A percentile compares a stretch with the other conserved stretches of the same genome.
phyloP scores from a whole-genome alignment of 2,888 invertebrate genomes.

The Fragum fragum region DNA sequence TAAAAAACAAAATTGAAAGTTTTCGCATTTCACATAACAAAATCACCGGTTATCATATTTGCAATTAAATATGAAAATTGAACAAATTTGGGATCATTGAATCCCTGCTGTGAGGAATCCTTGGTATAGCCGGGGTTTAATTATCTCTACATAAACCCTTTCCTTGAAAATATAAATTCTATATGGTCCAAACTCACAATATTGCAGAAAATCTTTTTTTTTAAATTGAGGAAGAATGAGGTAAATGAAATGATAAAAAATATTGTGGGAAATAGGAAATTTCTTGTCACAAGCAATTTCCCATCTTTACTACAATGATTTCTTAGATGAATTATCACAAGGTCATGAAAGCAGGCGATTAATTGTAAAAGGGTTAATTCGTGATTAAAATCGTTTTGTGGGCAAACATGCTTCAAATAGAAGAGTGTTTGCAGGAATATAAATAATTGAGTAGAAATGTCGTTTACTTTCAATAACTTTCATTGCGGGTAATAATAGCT shows the following conservation, averaged over 20 bases:
- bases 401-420: conserved; percentile 33
- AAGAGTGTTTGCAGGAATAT: conserved; percentile 10
- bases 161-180: too few species aligned
- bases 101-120: neutral
- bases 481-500: conserved; percentile 34
- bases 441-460: conserved; percentile 31
- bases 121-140: conserved; percentile 11
- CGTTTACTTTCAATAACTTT: conserved; percentile 20
- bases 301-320: too few species aligned
- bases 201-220: too few species aligned
- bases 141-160: conserved; percentile 25
- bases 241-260: too few species aligned
- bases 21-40: neutral
- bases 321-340: too few species aligned
- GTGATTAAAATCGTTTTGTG: conserved; percentile 35
- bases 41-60: conserved; percentile 8
- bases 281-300: too few species aligned
- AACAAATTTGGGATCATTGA: conserved; percentile 1
- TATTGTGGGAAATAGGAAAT: too few species aligned
- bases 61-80: conserved; percentile 12
- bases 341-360: too few species aligned
- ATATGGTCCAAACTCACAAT: too few species aligned
- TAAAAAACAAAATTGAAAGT: too few species aligned
- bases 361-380: neutral
- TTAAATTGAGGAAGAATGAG: too few species aligned